Conservation (phyloP, 2,888 invertebrate genomes). For the Smittia sp. region DNA sequence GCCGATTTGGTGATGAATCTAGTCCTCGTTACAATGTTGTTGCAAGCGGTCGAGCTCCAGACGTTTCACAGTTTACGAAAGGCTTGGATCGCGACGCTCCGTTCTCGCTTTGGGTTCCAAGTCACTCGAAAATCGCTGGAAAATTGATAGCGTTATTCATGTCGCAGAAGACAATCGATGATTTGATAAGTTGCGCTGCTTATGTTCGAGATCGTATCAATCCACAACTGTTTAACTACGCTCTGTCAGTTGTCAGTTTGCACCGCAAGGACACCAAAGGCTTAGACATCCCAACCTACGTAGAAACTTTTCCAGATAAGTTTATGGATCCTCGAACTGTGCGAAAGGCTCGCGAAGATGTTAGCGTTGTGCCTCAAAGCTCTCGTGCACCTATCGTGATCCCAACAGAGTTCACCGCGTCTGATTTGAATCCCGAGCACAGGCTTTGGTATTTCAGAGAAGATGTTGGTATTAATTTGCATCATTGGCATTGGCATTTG, state of each 20-base stretch:
- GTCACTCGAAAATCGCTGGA: not conserved
- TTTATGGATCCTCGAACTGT: conserved; percentile 75
- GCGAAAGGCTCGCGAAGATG: conserved; percentile 66
- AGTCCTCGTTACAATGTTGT: not conserved
- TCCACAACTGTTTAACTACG: not conserved
- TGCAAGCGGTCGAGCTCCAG: not conserved
- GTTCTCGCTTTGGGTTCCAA: not conserved
- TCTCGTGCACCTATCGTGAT: conserved; percentile 49
- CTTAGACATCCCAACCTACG: conserved; percentile 63
- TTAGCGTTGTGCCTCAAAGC: conserved; percentile 57
- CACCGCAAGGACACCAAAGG: not conserved
- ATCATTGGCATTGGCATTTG: conserved; percentile 56
- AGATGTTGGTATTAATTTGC: conserved; percentile 32
- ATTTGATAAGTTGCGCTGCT: not conserved
- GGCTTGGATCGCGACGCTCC: not conserved
- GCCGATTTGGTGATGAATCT: not conserved
- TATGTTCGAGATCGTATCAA: conserved; percentile 9
- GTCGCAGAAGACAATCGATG: not conserved
- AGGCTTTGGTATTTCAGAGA: conserved; percentile 39
- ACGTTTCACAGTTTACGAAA: not conserved
- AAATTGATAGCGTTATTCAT: not conserved
- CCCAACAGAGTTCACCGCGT: conserved; percentile 49
- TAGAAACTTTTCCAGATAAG: conserved; percentile 77
- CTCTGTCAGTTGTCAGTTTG: not conserved
- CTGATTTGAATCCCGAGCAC: conserved; percentile 50